These are phyloP conservation scores for Calyptommatus sinebrachiatus DNA, from an alignment of 2,113 vertebrate species.

Conservation along the genomic window DNA sequence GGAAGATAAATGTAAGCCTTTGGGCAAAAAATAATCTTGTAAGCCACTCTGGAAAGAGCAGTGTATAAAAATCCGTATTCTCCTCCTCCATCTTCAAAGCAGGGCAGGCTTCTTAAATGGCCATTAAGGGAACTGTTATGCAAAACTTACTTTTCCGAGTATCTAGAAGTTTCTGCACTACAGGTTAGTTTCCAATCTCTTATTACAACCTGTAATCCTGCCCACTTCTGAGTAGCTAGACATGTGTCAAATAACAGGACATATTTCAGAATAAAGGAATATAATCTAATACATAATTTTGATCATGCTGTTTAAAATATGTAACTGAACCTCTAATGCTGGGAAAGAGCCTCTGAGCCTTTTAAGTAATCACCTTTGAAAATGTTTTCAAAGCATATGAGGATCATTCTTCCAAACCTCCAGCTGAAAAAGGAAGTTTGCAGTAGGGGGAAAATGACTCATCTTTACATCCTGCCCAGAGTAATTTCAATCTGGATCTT, in stretches of 20 bases:
- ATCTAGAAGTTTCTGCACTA: not conserved
- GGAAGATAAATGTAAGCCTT: too few species aligned
- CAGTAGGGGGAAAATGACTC: too few species aligned
- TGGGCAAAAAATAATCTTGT: too few species aligned
- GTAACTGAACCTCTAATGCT: too few species aligned
- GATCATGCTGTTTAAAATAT: too few species aligned
- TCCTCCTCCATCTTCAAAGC: too few species aligned
- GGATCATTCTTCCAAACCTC: not conserved
- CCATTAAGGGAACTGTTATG: not conserved
- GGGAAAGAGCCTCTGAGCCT: too few species aligned
- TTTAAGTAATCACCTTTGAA: not conserved
- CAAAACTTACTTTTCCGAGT: not conserved
- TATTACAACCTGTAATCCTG: not conserved
- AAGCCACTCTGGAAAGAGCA: too few species aligned
- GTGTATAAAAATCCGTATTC: too few species aligned
- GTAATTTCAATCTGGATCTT: too few species aligned
- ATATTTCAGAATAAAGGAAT: not conserved
- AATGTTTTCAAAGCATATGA: not conserved
- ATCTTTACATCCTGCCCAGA: not conserved
- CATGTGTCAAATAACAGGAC: not conserved
- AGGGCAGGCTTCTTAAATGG: not conserved
- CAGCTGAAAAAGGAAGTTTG: not conserved
- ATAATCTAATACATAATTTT: too few species aligned
- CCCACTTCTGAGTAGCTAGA: not conserved
- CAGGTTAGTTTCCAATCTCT: not conserved